A percentile compares a stretch with the other conserved stretches of the same genome.
phyloP scores from a whole-genome alignment of 2,797 vertebrate genomes.

The Pipistrellus kuhlii region DNA sequence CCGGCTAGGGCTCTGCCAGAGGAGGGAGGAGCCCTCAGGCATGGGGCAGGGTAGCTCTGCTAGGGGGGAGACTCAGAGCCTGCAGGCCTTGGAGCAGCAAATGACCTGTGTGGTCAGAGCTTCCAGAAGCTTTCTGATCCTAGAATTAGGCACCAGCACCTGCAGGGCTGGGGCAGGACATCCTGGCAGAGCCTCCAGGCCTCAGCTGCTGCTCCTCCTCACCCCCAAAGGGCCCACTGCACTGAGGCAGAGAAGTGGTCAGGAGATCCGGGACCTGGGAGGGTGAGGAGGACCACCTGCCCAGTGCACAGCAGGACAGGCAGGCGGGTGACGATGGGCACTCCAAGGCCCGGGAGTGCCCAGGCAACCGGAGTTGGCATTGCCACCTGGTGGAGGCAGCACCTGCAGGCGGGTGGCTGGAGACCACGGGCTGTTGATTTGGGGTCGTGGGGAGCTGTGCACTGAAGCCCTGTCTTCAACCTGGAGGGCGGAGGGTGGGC shows the following conservation, averaged over 20 bases:
- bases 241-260: background rate
- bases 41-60: background rate
- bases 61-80: too few species aligned
- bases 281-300: background rate
- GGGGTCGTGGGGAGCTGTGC: background rate
- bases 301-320: background rate
- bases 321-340: background rate
- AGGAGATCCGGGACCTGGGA: background rate
- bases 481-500: background rate
- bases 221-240: background rate
- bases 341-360: background rate
- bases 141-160: background rate
- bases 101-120: too few species aligned
- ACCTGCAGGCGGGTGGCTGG: background rate
- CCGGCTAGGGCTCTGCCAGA: background rate
- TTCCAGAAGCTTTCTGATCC: background rate
- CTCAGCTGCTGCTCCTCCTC: background rate
- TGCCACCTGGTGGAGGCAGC: background rate
- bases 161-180: too few species aligned
- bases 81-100: background rate
- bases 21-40: background rate
- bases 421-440: background rate
- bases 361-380: background rate
- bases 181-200: too few species aligned
- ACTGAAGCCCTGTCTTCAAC: background rate